Evolutionary conservation across 1,140 invertebrate species (phyloP), one percentile per base, ranked within the genome.

Genomic region (Drosophila insularis): DNA sequence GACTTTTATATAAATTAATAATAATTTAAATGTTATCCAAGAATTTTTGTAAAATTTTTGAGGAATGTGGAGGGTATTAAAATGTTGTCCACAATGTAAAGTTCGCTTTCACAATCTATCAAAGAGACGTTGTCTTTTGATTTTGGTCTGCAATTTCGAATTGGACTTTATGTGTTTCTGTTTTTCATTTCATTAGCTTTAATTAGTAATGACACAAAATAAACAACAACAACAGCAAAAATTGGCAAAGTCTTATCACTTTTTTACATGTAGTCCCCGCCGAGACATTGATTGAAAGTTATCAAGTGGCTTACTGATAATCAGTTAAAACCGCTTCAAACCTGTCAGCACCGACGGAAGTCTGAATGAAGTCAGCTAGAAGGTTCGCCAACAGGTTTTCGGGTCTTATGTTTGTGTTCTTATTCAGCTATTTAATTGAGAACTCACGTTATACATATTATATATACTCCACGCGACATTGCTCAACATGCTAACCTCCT

Each of bases 311-410:
- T 21, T 7, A 21, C 19, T 19, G 17, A 64, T 58, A 64, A 62
- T 31, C 60, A 75, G 58, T 74, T 75, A 62, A 54, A 75, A 75
- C 73, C 62, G 73, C 72, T 46, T 74, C 71, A 74, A 74, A 74
- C 72, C 27, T 14, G 73, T 58, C 73, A 58, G 17, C 75, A 75
- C 72, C 56, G 59, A 59, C 37, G 19, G 40, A 50, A 67, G 6
- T 23, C 50, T 21, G 55, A 50, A 50, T 27, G n/a, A 58, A 39
- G n/a, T 8, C 37, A 71, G 56, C 35, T 56, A 43, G 27, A n/a
- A 19, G n/a, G 27, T 31, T 62, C 13, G 17, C 40, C 35, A 62
- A 68, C 39, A 46, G 39, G 37, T 43, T 14, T 10, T 23, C 31
- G 7, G 6, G 43, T 67, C 63, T 74, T 74, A 66, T 61, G 63